Evolutionary conservation across 1,140 invertebrate species (phyloP).

Genomic region (Zaprionus kolodkinae): DNA sequence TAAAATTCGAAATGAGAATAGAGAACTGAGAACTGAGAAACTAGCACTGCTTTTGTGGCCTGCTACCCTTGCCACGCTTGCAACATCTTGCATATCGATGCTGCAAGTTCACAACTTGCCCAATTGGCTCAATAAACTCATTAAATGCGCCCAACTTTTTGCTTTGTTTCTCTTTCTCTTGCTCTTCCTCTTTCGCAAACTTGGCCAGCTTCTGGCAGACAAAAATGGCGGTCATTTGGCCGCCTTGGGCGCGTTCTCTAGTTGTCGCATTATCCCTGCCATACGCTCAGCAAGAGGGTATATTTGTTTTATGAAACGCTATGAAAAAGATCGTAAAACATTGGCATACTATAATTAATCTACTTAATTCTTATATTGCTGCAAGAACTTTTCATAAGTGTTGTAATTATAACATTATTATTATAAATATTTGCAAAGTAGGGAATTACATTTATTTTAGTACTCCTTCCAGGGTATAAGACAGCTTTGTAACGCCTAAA

Average conservation of each 20-base stretch:
- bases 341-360: too few species aligned
- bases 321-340: too few species aligned
- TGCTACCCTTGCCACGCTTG: conserved; percentile 12
- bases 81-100: conserved; percentile 41
- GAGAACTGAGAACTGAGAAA: conserved; percentile 35
- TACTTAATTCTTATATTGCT: too few species aligned
- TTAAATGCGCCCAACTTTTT: conserved; percentile 72
- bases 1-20: neutral
- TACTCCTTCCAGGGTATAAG: neutral
- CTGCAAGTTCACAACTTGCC: conserved; percentile 60
- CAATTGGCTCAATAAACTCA: conserved; percentile 82
- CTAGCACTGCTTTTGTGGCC: conserved; percentile 11
- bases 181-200: conserved; percentile 36
- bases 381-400: neutral
- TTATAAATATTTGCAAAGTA: neutral
- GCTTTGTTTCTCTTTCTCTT: conserved; percentile 26
- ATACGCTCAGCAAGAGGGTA: neutral
- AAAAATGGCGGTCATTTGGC: conserved; percentile 71
- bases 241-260: conserved; percentile 68
- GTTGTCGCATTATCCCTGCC: conserved; percentile 70
- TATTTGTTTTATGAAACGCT: neutral
- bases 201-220: conserved; percentile 38
- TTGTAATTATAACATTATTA: neutral
- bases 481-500: neutral
- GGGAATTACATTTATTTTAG: neutral